Evolutionary conservation across 2,113 vertebrate species (phyloP).

Genomic region (Odontophorus gujanensis): DNA sequence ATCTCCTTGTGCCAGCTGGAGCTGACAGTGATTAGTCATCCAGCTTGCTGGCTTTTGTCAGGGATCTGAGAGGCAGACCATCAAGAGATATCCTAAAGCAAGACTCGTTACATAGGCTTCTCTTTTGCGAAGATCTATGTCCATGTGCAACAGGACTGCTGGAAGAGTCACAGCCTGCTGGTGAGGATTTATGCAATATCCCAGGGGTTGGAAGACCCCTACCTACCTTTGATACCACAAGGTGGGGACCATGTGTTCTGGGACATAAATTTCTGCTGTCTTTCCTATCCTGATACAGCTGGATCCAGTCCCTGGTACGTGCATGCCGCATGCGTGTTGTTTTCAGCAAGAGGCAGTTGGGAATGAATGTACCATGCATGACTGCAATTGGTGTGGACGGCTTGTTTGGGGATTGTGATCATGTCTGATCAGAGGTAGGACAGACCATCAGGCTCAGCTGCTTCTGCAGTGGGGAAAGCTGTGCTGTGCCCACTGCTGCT

Average conservation of each 20-base stretch:
- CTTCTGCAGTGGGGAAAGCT: neutral
- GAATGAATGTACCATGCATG: rapidly evolving
- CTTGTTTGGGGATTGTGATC: neutral
- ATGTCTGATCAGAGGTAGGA: neutral
- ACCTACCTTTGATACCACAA: neutral
- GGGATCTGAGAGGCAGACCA: neutral
- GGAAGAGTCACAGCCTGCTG: neutral
- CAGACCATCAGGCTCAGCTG: neutral
- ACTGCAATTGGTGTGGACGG: rapidly evolving
- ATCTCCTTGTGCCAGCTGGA: neutral
- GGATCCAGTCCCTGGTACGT: neutral
- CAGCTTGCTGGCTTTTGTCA: rapidly evolving
- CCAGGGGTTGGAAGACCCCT: neutral
- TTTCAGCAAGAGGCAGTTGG: neutral
- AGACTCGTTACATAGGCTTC: neutral
- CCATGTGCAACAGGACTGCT: neutral
- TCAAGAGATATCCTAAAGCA: neutral
- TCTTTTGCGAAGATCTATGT: neutral
- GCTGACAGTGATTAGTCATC: neutral
- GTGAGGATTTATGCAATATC: neutral
- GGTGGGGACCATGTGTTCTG: neutral
- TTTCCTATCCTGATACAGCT: neutral
- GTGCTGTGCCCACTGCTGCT: rapidly evolving
- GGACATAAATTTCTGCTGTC: neutral
- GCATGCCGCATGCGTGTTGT: neutral